Evolutionary conservation across 2,797 vertebrate genomes (phyloP).

Genomic region (Rhabdomys pumilio): DNA sequence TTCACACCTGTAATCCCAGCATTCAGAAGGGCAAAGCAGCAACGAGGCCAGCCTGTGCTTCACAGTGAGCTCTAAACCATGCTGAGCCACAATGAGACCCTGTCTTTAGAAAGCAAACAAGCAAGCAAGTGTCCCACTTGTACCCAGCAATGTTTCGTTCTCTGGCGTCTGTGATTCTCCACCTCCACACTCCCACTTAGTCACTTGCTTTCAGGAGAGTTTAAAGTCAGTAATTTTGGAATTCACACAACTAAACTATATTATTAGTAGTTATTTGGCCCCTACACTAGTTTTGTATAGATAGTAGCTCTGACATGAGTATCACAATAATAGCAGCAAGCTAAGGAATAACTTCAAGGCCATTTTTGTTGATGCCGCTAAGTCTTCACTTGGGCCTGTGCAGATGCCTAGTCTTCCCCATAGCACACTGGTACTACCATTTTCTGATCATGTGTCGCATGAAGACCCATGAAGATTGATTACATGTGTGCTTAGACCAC

Average conservation of each 20-base stretch:
- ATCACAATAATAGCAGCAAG: background rate
- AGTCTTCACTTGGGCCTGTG: background rate
- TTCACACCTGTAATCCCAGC: background rate
- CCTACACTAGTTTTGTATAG: background rate
- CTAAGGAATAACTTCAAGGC: background rate
- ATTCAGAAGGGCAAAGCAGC: background rate
- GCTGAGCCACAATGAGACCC: background rate
- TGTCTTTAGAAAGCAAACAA: background rate
- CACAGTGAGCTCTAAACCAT: background rate
- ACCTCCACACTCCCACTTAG: background rate
- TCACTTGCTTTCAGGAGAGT: background rate
- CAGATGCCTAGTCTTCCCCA: background rate
- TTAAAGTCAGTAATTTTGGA: background rate
- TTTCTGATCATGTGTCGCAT: background rate
- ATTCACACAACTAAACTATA: background rate
- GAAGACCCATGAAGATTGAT: background rate
- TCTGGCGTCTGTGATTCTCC: background rate
- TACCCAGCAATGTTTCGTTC: background rate
- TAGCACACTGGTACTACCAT: background rate
- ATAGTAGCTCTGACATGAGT: background rate
- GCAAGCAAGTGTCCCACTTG: background rate
- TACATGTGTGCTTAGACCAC: background rate
- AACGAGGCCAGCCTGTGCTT: background rate
- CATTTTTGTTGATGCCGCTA: background rate
- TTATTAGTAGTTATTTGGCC: background rate